These are phyloP conservation scores for Epinephelus malabaricus DNA, from an alignment of 2,797 vertebrate genomes.

Conservation along the genomic window DNA sequence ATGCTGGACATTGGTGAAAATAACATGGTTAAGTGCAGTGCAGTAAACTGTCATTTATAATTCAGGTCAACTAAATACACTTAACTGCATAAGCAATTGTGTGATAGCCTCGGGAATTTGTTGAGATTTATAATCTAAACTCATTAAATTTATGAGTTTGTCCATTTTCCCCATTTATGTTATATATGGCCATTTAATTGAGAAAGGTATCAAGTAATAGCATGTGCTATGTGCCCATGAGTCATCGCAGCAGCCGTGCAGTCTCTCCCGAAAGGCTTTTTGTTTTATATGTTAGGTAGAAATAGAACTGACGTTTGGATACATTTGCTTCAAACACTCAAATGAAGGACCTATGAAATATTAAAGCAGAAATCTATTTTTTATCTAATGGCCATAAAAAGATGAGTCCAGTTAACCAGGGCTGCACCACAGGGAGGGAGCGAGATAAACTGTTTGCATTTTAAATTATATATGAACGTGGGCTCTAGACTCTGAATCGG, in stretches of 20 bases:
- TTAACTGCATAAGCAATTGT: constrained; percentile 32
- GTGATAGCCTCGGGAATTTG: background rate
- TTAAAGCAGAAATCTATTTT: constrained; percentile 79
- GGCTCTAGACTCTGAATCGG: constrained; percentile 61
- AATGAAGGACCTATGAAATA: constrained; percentile 80
- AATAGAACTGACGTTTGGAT: constrained; percentile 66
- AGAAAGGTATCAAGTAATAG: constrained; percentile 18
- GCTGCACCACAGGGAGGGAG: constrained; percentile 60
- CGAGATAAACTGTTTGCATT: constrained; percentile 76
- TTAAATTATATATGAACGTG: constrained; percentile 84
- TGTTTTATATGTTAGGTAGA: constrained; percentile 57
- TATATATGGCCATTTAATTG: constrained; percentile 3
- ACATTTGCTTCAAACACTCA: constrained; percentile 67
- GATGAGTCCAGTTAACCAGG: constrained; percentile 75
- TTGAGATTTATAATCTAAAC: constrained; percentile 43
- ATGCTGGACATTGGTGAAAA: constrained; percentile 71
- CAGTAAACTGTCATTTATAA: constrained; percentile 55
- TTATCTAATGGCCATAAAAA: constrained; percentile 76
- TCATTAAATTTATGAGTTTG: constrained; percentile 19
- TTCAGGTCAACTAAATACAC: constrained; percentile 37
- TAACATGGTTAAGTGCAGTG: constrained; percentile 70
- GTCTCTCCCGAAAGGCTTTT: constrained; percentile 27
- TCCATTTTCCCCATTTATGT: background rate
- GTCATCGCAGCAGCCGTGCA: constrained; percentile 22
- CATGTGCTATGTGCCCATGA: constrained; percentile 9